phyloP scores from a whole-genome alignment of 2,797 vertebrate species.

The Macroramphosus scolopax region DNA sequence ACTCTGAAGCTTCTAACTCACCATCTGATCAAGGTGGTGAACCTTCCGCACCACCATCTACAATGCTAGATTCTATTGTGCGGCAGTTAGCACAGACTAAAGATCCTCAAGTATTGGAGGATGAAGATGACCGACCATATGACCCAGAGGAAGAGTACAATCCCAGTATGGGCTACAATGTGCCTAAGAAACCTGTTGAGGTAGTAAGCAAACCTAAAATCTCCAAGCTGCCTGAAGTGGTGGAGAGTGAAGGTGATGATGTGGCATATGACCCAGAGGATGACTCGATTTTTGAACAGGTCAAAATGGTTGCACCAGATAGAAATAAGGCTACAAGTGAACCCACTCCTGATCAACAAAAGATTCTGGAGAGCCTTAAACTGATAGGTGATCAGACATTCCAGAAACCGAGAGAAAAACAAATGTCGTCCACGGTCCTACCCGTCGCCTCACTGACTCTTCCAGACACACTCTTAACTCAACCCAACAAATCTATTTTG shows the following conservation, averaged over 20 bases:
- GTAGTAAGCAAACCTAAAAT: slow-evolving; percentile 55
- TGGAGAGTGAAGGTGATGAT: slow-evolving; percentile 79
- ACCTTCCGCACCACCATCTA: slow-evolving; percentile 56
- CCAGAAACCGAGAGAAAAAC: slow-evolving; percentile 85
- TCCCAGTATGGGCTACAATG: slow-evolving; percentile 80
- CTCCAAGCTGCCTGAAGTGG: slow-evolving; percentile 63
- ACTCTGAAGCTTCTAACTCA: slow-evolving; percentile 81
- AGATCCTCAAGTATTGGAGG: slow-evolving; percentile 79
- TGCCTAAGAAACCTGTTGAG: slow-evolving; percentile 63
- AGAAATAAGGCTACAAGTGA: slow-evolving; percentile 63
- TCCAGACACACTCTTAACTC: slow-evolving; percentile 82
- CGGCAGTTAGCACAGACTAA: slow-evolving; percentile 89
- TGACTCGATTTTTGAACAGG: slow-evolving; percentile 94
- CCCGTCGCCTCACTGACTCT: slow-evolving; percentile 76
- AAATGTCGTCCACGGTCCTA: slow-evolving; percentile 74
- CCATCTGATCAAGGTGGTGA: slow-evolving; percentile 79
- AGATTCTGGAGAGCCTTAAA: slow-evolving; percentile 86
- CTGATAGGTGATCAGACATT: slow-evolving; percentile 86
- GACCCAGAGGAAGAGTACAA: slow-evolving; percentile 97
- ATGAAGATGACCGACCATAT: slow-evolving; percentile 94
- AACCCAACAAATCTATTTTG: slow-evolving; percentile 81
- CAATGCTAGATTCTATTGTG: slow-evolving; percentile 90
- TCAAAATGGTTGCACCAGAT: slow-evolving; percentile 80
- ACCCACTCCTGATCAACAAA: slow-evolving; percentile 80
- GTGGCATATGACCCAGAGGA: slow-evolving; percentile 97